phyloP scores from a whole-genome alignment of 2,888 invertebrate species.

The Peribatodes rhomboidaria region DNA sequence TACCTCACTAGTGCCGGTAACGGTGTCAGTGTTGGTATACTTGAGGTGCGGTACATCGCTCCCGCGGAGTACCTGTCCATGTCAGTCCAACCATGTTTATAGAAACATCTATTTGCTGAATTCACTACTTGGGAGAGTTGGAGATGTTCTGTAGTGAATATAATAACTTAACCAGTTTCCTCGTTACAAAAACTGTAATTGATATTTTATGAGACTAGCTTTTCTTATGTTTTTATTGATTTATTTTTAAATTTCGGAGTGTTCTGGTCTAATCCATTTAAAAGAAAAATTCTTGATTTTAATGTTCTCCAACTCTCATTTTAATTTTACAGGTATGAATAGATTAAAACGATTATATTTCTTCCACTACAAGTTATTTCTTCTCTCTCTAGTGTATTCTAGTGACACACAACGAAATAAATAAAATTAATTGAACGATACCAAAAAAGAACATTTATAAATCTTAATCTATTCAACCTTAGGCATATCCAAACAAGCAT shows the following conservation, averaged over 20 bases:
- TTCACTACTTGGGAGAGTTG: conserved; percentile 7
- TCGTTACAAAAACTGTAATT: background rate
- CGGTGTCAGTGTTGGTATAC: conserved; percentile 94
- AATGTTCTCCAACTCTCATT: conserved; percentile 4
- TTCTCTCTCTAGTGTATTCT: background rate
- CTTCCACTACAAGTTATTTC: too few relatives aligned
- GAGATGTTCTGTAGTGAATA: conserved; percentile 7
- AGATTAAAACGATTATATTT: background rate
- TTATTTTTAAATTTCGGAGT: too few relatives aligned
- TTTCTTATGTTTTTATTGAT: background rate
- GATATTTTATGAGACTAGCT: too few relatives aligned
- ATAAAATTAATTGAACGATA: background rate
- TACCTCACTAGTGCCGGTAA: conserved; percentile 91
- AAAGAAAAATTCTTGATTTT: background rate
- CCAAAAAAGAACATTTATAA: background rate
- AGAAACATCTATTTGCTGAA: conserved; percentile 36
- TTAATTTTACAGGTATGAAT: background rate
- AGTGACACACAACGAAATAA: background rate
- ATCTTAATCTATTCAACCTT: conserved; percentile 27
- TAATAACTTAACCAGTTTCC: background rate
- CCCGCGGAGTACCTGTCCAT: conserved; percentile 87
- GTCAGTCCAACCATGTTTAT: conserved; percentile 65
- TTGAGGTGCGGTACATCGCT: conserved; percentile 95
- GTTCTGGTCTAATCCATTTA: too few relatives aligned
- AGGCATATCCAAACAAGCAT: conserved; percentile 3